Evolutionary conservation across 2,797 vertebrate species (phyloP).

Genomic region (Rhynchonycteris naso): DNA sequence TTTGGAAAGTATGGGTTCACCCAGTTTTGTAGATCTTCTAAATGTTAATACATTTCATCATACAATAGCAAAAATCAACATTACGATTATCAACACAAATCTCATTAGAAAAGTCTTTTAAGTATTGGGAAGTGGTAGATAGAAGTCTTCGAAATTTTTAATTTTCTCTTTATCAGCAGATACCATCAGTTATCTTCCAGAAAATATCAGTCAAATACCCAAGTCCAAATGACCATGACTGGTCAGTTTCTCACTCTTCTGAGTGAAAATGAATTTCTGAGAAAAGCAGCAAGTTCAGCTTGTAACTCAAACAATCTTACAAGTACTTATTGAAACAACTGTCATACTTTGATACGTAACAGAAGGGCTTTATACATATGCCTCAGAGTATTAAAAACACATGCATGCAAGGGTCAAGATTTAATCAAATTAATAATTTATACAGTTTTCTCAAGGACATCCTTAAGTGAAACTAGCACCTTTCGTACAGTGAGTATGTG

Average conservation of each 20-base stretch:
- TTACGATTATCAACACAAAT: background rate
- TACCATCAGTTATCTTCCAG: background rate
- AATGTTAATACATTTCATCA: background rate
- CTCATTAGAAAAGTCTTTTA: background rate
- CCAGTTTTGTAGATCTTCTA: background rate
- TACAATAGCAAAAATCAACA: background rate
- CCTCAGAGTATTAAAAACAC: background rate
- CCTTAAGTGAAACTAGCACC: background rate
- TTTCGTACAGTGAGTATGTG: background rate
- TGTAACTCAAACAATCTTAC: background rate
- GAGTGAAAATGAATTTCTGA: background rate
- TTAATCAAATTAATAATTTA: background rate
- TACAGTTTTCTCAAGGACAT: background rate
- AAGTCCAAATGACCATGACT: background rate
- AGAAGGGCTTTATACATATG: background rate
- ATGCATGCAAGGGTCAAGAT: background rate
- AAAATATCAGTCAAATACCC: background rate
- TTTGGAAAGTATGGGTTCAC: background rate
- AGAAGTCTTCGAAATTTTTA: background rate
- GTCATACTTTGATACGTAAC: background rate
- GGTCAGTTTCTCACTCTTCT: background rate
- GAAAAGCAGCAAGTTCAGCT: background rate
- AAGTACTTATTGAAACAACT: background rate
- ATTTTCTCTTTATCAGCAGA: background rate
- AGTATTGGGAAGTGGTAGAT: background rate